These are phyloP conservation scores for Willowsia nigromaculata DNA, from an alignment of 2,888 invertebrate genomes.

Conservation along the genomic window DNA sequence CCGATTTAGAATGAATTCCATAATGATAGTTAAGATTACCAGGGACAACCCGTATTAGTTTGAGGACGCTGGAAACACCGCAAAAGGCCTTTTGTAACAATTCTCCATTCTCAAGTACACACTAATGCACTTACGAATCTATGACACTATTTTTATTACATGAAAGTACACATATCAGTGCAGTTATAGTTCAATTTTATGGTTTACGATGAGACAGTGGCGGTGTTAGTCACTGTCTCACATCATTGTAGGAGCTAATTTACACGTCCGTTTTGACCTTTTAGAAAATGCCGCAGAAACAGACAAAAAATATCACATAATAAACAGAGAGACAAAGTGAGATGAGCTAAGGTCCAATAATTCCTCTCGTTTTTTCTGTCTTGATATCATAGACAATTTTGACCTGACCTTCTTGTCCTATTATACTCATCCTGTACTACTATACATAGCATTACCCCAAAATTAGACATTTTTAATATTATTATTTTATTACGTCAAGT, in stretches of 20 bases:
- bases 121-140: too few relatives aligned
- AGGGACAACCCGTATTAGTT: too few relatives aligned
- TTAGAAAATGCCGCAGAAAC: slow-evolving; percentile 57
- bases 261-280: slow-evolving; percentile 63
- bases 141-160: too few relatives aligned
- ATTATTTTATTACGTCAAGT: slow-evolving; percentile 22
- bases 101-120: too few relatives aligned
- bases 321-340: not conserved
- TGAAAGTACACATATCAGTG: too few relatives aligned
- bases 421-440: too few relatives aligned
- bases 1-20: too few relatives aligned
- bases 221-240: not conserved
- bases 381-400: not conserved
- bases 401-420: slow-evolving; percentile 2
- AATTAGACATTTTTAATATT: not conserved
- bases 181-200: too few relatives aligned
- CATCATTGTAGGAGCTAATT: slow-evolving; percentile 21
- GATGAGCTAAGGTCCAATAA: not conserved
- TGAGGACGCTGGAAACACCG: too few relatives aligned
- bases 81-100: too few relatives aligned
- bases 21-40: too few relatives aligned
- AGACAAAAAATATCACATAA: not conserved
- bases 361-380: not conserved
- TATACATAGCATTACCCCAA: not conserved
- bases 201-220: not conserved